These are phyloP conservation scores for Hyles vespertilio DNA, from an alignment of 1,140 invertebrate genomes.

Conservation along the genomic window DNA sequence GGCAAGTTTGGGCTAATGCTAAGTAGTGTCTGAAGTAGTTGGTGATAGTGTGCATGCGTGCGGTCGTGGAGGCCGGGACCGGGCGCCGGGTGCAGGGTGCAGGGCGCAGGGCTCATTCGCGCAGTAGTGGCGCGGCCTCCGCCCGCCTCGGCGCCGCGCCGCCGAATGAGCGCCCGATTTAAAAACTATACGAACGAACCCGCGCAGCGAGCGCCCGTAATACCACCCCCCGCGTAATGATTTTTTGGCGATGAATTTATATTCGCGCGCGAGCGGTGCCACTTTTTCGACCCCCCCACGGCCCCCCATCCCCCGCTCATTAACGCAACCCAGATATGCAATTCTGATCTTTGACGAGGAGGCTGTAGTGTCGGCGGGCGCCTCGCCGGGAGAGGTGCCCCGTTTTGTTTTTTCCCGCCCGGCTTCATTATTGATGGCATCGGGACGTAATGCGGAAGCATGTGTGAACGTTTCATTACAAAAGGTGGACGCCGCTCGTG, in stretches of 20 bases:
- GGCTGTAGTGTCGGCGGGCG: constrained; percentile 73
- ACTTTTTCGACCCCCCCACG: constrained; percentile 68
- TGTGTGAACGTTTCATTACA: constrained; percentile 74
- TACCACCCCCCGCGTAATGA: constrained; percentile 77
- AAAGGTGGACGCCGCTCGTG: constrained; percentile 71
- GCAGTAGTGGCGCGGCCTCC: constrained; percentile 44
- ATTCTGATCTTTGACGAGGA: constrained; percentile 77
- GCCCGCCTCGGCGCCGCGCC: constrained; percentile 52
- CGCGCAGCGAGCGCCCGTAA: constrained; percentile 69
- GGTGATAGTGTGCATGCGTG: constrained; percentile 5
- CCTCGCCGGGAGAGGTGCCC: constrained; percentile 70
- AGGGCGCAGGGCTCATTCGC: constrained; percentile 18
- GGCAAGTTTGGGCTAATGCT: not conserved
- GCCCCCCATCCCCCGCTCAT: constrained; percentile 65
- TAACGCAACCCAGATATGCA: constrained; percentile 77
- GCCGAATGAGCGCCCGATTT: constrained; percentile 67
- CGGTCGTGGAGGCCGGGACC: constrained; percentile 2
- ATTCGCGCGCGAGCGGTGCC: constrained; percentile 74
- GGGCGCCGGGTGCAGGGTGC: constrained; percentile 12
- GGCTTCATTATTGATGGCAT: constrained; percentile 75
- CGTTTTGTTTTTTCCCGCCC: constrained; percentile 74
- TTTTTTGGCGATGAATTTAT: constrained; percentile 79
- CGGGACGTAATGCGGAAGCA: constrained; percentile 73
- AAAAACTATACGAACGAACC: constrained; percentile 71
- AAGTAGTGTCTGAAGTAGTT: not conserved